Base-by-base conservation (phyloP, 2,113 vertebrate genomes). In the Sebastes fasciatus region DNA sequence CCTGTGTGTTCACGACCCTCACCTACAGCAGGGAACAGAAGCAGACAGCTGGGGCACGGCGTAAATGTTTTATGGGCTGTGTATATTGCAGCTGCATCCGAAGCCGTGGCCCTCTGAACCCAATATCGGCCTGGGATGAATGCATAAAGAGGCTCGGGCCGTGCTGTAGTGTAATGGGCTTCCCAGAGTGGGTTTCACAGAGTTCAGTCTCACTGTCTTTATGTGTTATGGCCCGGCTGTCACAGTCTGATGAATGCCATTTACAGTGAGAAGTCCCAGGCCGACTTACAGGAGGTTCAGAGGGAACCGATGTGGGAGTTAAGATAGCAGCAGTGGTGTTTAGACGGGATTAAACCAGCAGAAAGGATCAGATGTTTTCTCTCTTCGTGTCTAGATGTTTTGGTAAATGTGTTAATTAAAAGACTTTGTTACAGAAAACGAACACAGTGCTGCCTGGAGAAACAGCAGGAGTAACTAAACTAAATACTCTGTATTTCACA, bases 51-150 rank as follows among this genome's bases (percentile, higher is more conserved):
- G 82, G 58, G 34, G 9, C 61, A 4, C 23, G 2, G 23, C 70
- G 64, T 90, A 16, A 82, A 88, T 80, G 65, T 86, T 86, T 92
- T 82, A 92, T 88, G 79, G 13, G 54, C 66, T 85, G 88, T 86
- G 80, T 83, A 67, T 85, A 86, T 77, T 83, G 77, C 75, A 13
- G 63, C 45, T 74, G 77, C 64, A 75, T 76, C 77, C 4, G 19
- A 63, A 81, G 77, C 80, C 61, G 48, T 23, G 75, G 78, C 78
- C 80, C 83, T 26, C 6, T 87, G 85, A 92, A 85, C 85, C 80
- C 85, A 49, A 64, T 42, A 62, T 12, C 1, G 49, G 80, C 46
- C 79, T 17, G 9, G 19, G 55, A 76, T 78, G 88, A 82, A 80
- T 69, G 74, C 51, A 57, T 86, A 72, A 89, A 72, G 77, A 87